Evolutionary conservation across 2,888 invertebrate species (phyloP).

Genomic region (Ashinkailepas kermadecensis): DNA sequence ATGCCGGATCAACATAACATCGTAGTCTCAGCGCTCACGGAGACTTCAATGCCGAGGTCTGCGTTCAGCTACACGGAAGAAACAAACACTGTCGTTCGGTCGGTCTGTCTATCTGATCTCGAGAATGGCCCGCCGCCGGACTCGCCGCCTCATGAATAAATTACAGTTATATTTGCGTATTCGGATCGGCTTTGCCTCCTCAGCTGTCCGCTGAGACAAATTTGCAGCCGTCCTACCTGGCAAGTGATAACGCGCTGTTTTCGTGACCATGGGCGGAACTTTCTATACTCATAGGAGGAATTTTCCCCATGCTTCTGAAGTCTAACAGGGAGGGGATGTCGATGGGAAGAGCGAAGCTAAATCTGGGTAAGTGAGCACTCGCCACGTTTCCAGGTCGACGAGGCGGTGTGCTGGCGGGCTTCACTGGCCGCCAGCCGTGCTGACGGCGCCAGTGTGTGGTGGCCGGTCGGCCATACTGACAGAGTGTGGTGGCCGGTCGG

Average conservation of each 20-base stretch:
- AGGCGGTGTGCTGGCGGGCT: background rate
- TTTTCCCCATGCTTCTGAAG: too few relatives aligned
- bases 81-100: background rate
- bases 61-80: background rate
- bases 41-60: background rate
- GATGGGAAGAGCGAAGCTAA: background rate
- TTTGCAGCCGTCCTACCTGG: background rate
- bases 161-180: conserved; percentile 17
- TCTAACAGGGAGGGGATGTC: too few relatives aligned
- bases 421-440: background rate
- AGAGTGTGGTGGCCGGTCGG: too few relatives aligned
- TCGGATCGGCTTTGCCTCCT: background rate
- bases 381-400: background rate
- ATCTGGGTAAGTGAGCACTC: background rate
- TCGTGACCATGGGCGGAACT: background rate
- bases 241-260: background rate
- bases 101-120: background rate
- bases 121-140: background rate
- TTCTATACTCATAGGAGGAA: too few relatives aligned
- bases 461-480: too few relatives aligned
- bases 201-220: conserved; percentile 3
- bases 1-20: background rate
- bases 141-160: background rate
- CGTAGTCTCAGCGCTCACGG: background rate
- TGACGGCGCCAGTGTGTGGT: too few relatives aligned